A percentile compares a stretch with the other conserved stretches of the same genome.
Evolutionary conservation across 1,140 invertebrate species (phyloP).

Genomic region (Trichomalopsis sarcophagae): DNA sequence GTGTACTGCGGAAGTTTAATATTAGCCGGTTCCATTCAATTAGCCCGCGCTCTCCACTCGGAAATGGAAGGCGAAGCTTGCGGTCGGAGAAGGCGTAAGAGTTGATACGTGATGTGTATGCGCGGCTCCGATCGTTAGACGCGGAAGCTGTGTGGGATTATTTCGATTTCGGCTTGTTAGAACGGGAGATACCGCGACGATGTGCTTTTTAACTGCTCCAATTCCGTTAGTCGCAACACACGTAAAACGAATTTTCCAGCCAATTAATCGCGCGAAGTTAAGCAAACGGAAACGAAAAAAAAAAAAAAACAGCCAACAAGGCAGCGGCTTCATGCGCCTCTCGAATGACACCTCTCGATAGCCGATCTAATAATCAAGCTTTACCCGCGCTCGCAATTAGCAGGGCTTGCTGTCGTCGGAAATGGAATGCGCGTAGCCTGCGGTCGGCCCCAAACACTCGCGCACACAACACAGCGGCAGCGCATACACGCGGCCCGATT

Average conservation of each 20-base stretch:
- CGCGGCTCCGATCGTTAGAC: too few relatives aligned
- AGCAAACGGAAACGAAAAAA: too few relatives aligned
- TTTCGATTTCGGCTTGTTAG: too few relatives aligned
- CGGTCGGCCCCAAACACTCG: background rate
- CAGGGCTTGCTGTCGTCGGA: background rate
- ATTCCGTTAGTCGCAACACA: too few relatives aligned
- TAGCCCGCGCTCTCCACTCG: background rate
- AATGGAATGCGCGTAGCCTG: conserved; percentile 12
- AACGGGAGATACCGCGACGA: too few relatives aligned
- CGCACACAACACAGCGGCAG: background rate
- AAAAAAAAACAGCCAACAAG: background rate
- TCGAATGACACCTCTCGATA: background rate
- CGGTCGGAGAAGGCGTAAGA: conserved; percentile 18
- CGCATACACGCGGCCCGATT: background rate
- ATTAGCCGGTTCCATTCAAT: conserved; percentile 38
- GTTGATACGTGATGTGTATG: background rate
- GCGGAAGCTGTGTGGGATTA: too few relatives aligned
- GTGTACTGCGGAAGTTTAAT: conserved; percentile 27
- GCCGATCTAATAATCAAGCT: background rate
- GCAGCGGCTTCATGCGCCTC: background rate
- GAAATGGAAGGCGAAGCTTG: conserved; percentile 24
- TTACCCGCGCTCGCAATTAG: background rate
- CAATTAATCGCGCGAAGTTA: too few relatives aligned
- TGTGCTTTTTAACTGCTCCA: too few relatives aligned
- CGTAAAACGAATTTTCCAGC: too few relatives aligned